A percentile compares a stretch with the other conserved stretches of the same genome.
Conservation (phyloP, 2,113 vertebrate species). For the Spilogale gracilis region DNA sequence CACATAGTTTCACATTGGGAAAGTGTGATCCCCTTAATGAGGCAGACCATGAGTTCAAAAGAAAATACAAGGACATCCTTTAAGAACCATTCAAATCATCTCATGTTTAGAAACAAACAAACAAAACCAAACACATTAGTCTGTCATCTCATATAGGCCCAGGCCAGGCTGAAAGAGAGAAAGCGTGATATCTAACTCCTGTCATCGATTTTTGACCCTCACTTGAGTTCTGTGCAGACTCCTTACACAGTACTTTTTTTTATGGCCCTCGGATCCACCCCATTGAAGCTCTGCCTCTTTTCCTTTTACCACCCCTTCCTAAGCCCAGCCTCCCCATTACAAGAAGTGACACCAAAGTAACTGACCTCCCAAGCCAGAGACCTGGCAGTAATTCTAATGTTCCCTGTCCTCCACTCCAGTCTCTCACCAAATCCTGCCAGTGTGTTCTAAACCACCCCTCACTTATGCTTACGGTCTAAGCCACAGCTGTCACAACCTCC, state of each 20-base stretch:
- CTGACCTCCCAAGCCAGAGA: conserved; percentile 1
- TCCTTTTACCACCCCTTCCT: background rate
- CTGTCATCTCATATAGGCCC: background rate
- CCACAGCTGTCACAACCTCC: background rate
- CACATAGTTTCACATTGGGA: conserved; percentile 26
- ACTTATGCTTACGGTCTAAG: background rate
- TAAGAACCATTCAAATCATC: background rate
- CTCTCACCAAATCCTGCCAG: background rate
- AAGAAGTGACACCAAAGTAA: background rate
- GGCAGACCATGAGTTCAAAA: background rate
- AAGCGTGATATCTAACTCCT: background rate
- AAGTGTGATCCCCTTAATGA: conserved; percentile 46
- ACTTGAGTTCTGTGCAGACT: background rate
- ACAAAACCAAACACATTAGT: background rate
- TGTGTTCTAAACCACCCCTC: conserved; percentile 23
- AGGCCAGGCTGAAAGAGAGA: background rate
- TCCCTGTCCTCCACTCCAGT: background rate
- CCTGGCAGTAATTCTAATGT: background rate
- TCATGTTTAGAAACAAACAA: background rate
- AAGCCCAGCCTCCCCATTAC: background rate
- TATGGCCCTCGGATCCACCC: background rate
- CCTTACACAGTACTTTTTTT: background rate
- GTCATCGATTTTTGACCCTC: background rate
- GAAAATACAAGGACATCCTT: conserved; percentile 43
- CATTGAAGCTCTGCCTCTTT: background rate